A percentile compares a stretch with the other conserved stretches of the same genome.
These are phyloP conservation scores for Macropis europaea DNA, from an alignment of 2,888 invertebrate genomes.

Conservation along the genomic window DNA sequence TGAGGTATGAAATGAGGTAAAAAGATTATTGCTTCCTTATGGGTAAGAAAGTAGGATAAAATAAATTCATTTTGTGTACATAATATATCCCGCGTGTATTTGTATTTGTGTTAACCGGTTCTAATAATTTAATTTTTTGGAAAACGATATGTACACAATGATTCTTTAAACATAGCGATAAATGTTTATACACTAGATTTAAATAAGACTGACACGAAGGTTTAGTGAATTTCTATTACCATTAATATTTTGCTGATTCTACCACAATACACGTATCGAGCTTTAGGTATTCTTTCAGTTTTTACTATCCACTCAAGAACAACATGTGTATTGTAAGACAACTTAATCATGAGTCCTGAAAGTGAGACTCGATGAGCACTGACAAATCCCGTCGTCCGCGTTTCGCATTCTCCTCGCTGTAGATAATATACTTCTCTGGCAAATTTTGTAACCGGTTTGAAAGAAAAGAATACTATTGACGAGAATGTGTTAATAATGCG, in stretches of 20 bases:
- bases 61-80: slow-evolving; percentile 76
- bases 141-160: slow-evolving; percentile 57
- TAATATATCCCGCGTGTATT: slow-evolving; percentile 62
- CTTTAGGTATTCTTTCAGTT: slow-evolving; percentile 45
- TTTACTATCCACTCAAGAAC: slow-evolving; percentile 41
- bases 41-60: slow-evolving; percentile 72
- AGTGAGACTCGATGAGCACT: no score
- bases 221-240: slow-evolving; percentile 52
- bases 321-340: slow-evolving; percentile 51
- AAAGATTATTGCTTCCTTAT: slow-evolving; percentile 76
- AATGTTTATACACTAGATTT: slow-evolving; percentile 62
- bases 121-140: slow-evolving; percentile 56
- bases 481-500: no score
- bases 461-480: no score
- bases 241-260: slow-evolving; percentile 52
- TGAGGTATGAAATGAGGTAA: slow-evolving; percentile 67
- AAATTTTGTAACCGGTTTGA: no score
- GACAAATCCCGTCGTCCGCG: no score
- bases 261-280: slow-evolving; percentile 33
- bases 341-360: background rate
- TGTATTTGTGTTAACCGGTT: slow-evolving; percentile 63
- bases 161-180: slow-evolving; percentile 55
- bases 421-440: no score
- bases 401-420: no score
- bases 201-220: slow-evolving; percentile 61